Evolutionary conservation across 1,140 invertebrate genomes (phyloP).

Genomic region (Pachyrhynchus sulphureomaculatus): DNA sequence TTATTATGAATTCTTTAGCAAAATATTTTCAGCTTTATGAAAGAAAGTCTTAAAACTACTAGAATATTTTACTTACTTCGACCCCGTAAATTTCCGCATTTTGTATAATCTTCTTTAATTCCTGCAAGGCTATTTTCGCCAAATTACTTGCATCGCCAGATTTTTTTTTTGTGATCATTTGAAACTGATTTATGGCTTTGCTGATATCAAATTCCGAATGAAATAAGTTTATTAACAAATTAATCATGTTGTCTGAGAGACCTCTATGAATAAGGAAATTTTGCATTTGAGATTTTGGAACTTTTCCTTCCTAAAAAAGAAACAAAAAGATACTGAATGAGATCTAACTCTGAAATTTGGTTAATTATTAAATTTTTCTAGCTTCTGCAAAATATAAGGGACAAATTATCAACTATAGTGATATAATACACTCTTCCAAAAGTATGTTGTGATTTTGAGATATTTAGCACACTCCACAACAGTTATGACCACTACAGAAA

Average conservation of each 20-base stretch:
- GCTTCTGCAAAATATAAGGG: no score
- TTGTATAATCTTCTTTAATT: conserved; percentile 71
- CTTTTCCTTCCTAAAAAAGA: conserved; percentile 59
- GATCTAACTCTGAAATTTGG: no score
- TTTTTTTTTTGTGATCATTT: conserved; percentile 62
- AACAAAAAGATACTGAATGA: background rate
- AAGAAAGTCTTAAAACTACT: no score
- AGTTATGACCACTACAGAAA: no score
- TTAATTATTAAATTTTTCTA: no score
- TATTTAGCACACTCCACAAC: no score
- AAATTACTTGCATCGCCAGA: conserved; percentile 63
- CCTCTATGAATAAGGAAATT: conserved; percentile 68
- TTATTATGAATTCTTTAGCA: no score
- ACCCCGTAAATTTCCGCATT: conserved; percentile 71
- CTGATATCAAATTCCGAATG: conserved; percentile 68
- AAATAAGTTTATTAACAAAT: conserved; percentile 69
- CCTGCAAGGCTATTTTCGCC: conserved; percentile 68
- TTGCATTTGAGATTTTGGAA: conserved; percentile 69
- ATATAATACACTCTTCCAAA: no score
- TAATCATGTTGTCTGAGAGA: conserved; percentile 68
- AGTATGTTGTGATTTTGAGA: no score
- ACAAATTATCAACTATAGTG: no score
- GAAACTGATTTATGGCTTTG: conserved; percentile 65
- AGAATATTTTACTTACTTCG: conserved; percentile 68
- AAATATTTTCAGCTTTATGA: no score